phyloP scores from a whole-genome alignment of 1,140 invertebrate species.

The Probaryconus sp. region DNA sequence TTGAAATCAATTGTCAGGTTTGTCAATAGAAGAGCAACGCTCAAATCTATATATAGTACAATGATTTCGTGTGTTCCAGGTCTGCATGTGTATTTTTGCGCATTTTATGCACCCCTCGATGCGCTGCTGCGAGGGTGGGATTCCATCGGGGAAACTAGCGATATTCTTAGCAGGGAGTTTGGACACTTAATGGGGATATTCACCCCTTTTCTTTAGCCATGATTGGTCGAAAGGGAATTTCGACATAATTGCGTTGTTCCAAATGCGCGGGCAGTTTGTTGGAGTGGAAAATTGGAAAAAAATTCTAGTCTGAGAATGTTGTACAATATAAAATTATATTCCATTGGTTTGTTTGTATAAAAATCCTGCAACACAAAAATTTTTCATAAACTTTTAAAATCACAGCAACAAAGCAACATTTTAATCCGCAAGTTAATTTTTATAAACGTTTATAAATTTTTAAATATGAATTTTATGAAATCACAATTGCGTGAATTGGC shows the following conservation, averaged over 20 bases:
- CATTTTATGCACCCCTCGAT: slow-evolving; percentile 45
- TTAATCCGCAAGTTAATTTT: too few relatives aligned
- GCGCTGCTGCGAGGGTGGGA: slow-evolving; percentile 36
- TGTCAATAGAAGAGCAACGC: slow-evolving; percentile 3
- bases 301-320: slow-evolving; percentile 9
- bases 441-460: too few relatives aligned
- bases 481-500: too few relatives aligned
- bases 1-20: slow-evolving; percentile 16
- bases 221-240: slow-evolving; percentile 35
- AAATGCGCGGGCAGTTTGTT: background rate
- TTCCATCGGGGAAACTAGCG: slow-evolving; percentile 45
- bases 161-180: slow-evolving; percentile 48
- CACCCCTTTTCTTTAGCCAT: slow-evolving; percentile 35
- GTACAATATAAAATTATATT: slow-evolving; percentile 22
- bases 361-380: too few relatives aligned
- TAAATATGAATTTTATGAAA: too few relatives aligned
- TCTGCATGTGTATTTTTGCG: slow-evolving; percentile 23
- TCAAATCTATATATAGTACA: too few relatives aligned
- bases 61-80: slow-evolving; percentile 4
- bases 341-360: too few relatives aligned
- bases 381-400: too few relatives aligned
- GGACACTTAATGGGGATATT: slow-evolving; percentile 41
- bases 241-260: slow-evolving; percentile 27
- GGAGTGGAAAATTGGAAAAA: slow-evolving; percentile 22
- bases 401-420: too few relatives aligned